phyloP scores from a whole-genome alignment of 2,888 invertebrate species.

The Scaptomyza caliginosa region DNA sequence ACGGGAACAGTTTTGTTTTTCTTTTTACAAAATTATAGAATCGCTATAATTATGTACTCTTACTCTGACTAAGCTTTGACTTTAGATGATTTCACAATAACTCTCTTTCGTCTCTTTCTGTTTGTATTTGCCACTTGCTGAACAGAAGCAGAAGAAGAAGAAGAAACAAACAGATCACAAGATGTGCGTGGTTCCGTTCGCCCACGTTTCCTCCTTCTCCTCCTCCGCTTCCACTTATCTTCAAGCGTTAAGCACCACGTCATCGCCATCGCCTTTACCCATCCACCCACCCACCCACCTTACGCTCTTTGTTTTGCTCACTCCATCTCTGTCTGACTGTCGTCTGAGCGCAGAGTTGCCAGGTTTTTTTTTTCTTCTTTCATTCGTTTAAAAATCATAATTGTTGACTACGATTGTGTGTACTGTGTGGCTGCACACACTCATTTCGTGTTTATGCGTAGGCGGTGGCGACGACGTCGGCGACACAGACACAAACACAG shows the following conservation, averaged over 20 bases:
- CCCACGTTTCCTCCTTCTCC: not conserved
- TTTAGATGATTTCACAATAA: not conserved
- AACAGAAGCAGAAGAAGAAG: conserved; percentile 3
- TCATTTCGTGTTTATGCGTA: conserved; percentile 37
- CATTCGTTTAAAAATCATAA: conserved; percentile 32
- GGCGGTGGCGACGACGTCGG: conserved; percentile 30
- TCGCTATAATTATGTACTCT: too few species aligned
- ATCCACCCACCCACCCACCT: conserved; percentile 20
- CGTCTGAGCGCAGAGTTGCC: conserved; percentile 24
- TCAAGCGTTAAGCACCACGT: conserved; percentile 29
- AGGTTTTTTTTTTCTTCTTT: conserved; percentile 15
- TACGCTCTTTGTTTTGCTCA: not conserved
- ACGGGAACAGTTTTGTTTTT: too few species aligned
- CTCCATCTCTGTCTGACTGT: conserved; percentile 2
- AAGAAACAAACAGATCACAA: conserved; percentile 30
- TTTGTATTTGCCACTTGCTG: not conserved
- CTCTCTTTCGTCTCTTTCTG: too few species aligned
- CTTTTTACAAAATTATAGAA: too few species aligned
- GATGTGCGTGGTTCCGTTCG: conserved; percentile 26
- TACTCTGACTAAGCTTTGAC: not conserved
- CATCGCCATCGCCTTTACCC: conserved; percentile 17
- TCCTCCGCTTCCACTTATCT: conserved; percentile 12
- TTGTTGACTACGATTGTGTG: conserved; percentile 43
- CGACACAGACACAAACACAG: not conserved
- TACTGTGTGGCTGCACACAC: conserved; percentile 13